A percentile compares a stretch with the other conserved stretches of the same genome.
Evolutionary conservation across 2,888 invertebrate genomes (phyloP).

Genomic region (Tetropium fuscum): DNA sequence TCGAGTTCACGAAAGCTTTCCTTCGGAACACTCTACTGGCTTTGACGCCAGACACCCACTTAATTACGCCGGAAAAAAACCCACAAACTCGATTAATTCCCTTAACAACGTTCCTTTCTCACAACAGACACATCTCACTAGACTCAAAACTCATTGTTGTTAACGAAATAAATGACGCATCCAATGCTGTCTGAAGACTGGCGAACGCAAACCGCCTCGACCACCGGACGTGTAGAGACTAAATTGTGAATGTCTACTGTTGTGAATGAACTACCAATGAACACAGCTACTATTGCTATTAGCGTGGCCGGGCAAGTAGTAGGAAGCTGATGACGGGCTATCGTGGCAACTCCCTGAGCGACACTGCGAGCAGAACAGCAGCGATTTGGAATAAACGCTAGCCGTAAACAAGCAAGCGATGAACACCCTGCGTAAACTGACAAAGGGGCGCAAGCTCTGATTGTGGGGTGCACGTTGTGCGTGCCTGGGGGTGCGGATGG

Average conservation of each 20-base stretch:
- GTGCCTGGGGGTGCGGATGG: slow-evolving; percentile 10
- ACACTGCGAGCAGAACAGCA: slow-evolving; percentile 26
- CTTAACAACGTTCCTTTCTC: slow-evolving; percentile 3
- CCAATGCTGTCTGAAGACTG: slow-evolving; percentile 15
- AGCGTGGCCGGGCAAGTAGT: slow-evolving; percentile 1
- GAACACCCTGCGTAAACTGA: slow-evolving; percentile 34
- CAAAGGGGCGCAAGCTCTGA: slow-evolving; percentile 47
- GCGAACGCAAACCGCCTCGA: slow-evolving; percentile 9
- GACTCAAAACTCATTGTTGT: slow-evolving; percentile 1
- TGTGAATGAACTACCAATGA: slow-evolving; percentile 22
- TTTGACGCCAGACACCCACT: slow-evolving; percentile 1
- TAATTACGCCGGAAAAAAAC: slow-evolving; percentile 9
- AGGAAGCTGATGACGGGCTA: background rate
- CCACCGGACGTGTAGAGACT: slow-evolving; percentile 3
- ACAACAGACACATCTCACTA: background rate
- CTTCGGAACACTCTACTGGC: slow-evolving; percentile 19
- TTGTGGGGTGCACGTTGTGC: slow-evolving; percentile 37
- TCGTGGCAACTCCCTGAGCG: slow-evolving; percentile 30
- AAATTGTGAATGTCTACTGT: background rate
- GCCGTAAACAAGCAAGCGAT: slow-evolving; percentile 20
- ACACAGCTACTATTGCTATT: slow-evolving; percentile 2
- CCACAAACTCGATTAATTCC: slow-evolving; percentile 11
- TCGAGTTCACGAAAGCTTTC: slow-evolving; percentile 20
- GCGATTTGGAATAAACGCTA: slow-evolving; percentile 30
- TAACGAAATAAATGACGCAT: slow-evolving; percentile 5